These are phyloP conservation scores for Apus apus DNA, from an alignment of 2,113 vertebrate species.

Conservation along the genomic window DNA sequence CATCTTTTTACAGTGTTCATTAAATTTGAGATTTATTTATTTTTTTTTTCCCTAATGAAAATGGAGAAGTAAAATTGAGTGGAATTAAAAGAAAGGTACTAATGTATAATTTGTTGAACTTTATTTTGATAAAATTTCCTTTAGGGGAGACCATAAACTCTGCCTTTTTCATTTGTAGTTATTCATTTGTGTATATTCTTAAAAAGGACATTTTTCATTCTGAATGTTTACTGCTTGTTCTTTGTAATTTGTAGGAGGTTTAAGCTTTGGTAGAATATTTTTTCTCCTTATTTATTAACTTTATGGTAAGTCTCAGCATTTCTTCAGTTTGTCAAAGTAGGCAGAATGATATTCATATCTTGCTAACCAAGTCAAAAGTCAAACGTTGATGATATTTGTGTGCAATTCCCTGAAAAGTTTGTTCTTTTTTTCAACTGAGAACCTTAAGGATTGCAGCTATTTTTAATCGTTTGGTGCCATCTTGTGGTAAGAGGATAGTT, in stretches of 20 bases:
- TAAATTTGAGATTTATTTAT: not conserved
- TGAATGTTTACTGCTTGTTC: not conserved
- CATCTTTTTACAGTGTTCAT: not conserved
- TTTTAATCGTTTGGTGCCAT: slow-evolving; percentile 73
- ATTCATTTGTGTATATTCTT: not conserved
- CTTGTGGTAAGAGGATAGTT: slow-evolving; percentile 63
- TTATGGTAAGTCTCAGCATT: not conserved
- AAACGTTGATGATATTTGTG: not conserved
- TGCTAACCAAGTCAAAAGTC: slow-evolving; percentile 14
- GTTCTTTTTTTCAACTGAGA: not conserved
- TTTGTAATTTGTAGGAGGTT: not conserved
- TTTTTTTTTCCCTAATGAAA: not conserved
- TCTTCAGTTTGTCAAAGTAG: not conserved
- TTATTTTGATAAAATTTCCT: not conserved
- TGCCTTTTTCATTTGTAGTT: not conserved
- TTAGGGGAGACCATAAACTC: not conserved
- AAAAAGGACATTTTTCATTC: not conserved
- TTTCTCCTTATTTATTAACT: not conserved
- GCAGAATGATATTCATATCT: not conserved
- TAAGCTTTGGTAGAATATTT: not conserved
- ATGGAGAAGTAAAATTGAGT: not conserved
- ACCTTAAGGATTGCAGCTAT: not conserved
- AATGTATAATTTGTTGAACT: not conserved
- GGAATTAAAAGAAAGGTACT: not conserved
- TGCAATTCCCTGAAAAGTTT: not conserved